A percentile compares a stretch with the other conserved stretches of the same genome.
Conservation (phyloP, 35 echinoderm and acorn worm genomes). For the Heliocidaris tuberculata region DNA sequence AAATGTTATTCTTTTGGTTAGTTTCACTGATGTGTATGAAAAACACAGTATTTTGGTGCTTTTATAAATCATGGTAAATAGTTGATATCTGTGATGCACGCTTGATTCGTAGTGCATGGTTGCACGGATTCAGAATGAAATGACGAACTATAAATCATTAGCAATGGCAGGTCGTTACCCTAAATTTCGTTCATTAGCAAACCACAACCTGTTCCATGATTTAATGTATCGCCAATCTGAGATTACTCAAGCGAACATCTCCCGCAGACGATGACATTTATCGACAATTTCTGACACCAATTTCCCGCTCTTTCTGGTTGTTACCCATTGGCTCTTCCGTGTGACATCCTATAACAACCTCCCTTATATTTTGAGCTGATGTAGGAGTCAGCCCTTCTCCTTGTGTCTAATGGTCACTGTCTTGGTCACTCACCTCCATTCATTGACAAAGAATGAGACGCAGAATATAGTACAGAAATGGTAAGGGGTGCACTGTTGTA, state of each 20-base stretch:
- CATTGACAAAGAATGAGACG: no score
- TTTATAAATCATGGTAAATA: neutral
- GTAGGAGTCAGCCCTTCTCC: neutral
- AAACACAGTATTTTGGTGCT: neutral
- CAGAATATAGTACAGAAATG: no score
- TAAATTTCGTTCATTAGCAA: neutral
- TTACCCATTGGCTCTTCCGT: neutral
- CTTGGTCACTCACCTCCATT: no score
- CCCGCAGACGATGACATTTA: neutral
- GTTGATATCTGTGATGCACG: neutral
- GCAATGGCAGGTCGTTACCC: neutral
- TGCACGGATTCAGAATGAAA: neutral
- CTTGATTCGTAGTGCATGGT: neutral
- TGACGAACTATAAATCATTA: neutral
- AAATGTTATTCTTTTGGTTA: neutral
- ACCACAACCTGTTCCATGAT: neutral
- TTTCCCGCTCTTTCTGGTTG: neutral
- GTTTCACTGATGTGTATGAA: neutral
- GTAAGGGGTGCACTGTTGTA: no score
- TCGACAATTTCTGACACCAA: neutral
- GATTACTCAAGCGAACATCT: conserved; percentile 1
- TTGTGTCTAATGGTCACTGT: neutral
- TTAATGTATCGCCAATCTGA: neutral
- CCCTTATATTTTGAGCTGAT: neutral
- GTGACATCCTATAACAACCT: neutral